These are phyloP conservation scores for Doryteuthis pealeii DNA, from an alignment of 1,140 invertebrate genomes.

Conservation along the genomic window DNA sequence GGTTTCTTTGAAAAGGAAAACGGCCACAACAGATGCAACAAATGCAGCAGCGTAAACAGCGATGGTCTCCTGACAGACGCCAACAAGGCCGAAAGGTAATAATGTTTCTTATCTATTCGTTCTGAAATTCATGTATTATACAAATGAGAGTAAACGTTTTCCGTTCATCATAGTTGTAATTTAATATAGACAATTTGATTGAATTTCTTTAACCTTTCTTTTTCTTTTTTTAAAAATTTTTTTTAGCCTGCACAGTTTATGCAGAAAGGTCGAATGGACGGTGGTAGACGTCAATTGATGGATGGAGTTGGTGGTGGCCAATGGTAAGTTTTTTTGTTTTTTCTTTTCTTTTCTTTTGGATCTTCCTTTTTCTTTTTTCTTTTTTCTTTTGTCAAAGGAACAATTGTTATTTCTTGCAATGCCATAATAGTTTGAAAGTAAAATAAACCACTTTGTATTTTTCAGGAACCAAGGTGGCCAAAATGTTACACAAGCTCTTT, in stretches of 20 bases:
- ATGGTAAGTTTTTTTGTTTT: background rate
- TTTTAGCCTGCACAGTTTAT: too few species aligned
- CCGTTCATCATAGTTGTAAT: too few species aligned
- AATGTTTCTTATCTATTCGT: background rate
- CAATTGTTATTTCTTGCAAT: too few species aligned
- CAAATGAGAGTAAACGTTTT: too few species aligned
- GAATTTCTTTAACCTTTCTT: background rate
- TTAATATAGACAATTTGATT: too few species aligned
- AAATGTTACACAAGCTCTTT: slow-evolving; percentile 1
- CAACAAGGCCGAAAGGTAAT: background rate
- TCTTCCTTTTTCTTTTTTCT: background rate
- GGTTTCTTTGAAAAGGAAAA: background rate
- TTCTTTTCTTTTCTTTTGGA: too few species aligned
- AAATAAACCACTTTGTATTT: too few species aligned
- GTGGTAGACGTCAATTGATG: background rate
- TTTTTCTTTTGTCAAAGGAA: too few species aligned
- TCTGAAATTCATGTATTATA: too few species aligned
- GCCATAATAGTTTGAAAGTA: too few species aligned
- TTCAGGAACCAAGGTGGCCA: slow-evolving; percentile 12
- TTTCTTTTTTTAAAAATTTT: too few species aligned
- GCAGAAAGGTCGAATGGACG: background rate
- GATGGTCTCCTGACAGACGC: slow-evolving; percentile 1
- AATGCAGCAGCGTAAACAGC: background rate
- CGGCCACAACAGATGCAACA: background rate
- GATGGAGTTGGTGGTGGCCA: slow-evolving; percentile 3